Base-by-base conservation (phyloP, 2,113 vertebrate species). In the Myocastor coypus region DNA sequence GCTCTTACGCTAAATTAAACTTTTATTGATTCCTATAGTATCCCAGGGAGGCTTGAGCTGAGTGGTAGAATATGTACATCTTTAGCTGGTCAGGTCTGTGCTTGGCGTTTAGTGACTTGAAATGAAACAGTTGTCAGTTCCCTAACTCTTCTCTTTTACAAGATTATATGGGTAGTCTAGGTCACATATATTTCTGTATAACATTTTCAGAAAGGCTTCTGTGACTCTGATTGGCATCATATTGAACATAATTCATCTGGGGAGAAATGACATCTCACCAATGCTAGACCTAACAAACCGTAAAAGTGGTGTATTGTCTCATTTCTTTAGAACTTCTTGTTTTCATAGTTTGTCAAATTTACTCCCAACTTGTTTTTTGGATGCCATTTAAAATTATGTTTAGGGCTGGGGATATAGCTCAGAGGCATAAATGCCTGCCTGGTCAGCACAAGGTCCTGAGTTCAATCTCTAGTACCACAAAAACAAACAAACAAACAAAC, bases 61-160 rank as follows among this genome's bases (percentile, higher is more conserved):
- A 57, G 11, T 93, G 82, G 88, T 84, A 94, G 92, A 92, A 94
- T 83, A 84, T 68, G 77, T 91, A 50, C 82, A 96, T 83, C 42
- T 84, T 69, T 87, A 95, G 94, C 86, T 32, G 89, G 95, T 73
- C 50, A 75, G 61, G 73, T 83, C 59, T 57, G 64, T 20, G 68
- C 40, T 50, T 28, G 52, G 30, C 34, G 40, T 93, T 57, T 83
- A 30, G 19, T 73, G 78, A 82, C 52, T 71, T 83, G 68, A 96
- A 87, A 81, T 75, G 32, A 63, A 63, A 16, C 26, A 89, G 55
- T 42, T 55, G 85, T 71, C 89, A 93, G 7, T 84, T 5, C 34
- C 87, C 46, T 92, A 57, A 86, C n/a, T 87, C 50, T 94, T 26
- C 42, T 75, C 42, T 75, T 90, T 95, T 88, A 82, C 22, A 77